phyloP scores from a whole-genome alignment of 2,888 invertebrate genomes.

The Spilarctia lutea region DNA sequence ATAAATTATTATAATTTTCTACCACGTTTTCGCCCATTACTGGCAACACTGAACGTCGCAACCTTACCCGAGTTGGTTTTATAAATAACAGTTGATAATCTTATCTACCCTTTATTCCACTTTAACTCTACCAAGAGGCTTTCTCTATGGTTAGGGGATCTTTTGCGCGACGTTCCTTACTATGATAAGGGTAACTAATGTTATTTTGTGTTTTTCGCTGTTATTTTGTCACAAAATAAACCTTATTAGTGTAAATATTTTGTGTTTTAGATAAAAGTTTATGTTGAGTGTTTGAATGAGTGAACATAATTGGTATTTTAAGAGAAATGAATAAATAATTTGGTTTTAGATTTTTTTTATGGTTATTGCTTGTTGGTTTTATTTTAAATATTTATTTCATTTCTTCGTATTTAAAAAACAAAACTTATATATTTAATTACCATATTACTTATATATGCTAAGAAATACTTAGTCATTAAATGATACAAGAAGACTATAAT shows the following conservation, averaged over 20 bases:
- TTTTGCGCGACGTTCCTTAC: slow-evolving; percentile 23
- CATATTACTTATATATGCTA: too few relatives aligned
- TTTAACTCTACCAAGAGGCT: slow-evolving; percentile 19
- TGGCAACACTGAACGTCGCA: slow-evolving; percentile 10
- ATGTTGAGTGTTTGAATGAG: background rate
- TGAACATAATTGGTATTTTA: background rate
- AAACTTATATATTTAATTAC: too few relatives aligned
- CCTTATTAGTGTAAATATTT: slow-evolving; percentile 12
- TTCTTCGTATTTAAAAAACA: too few relatives aligned
- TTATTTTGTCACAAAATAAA: slow-evolving; percentile 20
- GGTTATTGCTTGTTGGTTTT: too few relatives aligned
- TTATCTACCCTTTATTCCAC: slow-evolving; percentile 35
- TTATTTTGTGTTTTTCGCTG: slow-evolving; percentile 26
- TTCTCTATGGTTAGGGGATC: slow-evolving; percentile 22
- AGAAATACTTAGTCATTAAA: too few relatives aligned
- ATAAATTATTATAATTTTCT: background rate
- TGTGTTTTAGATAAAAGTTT: background rate
- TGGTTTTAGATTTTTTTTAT: too few relatives aligned
- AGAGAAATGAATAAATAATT: background rate
- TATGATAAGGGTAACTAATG: slow-evolving; percentile 38
- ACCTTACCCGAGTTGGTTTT: slow-evolving; percentile 24
- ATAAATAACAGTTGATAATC: slow-evolving; percentile 43
- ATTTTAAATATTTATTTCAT: too few relatives aligned
- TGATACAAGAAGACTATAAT: too few relatives aligned
- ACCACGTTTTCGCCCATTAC: background rate